Conservation (phyloP, 2,888 invertebrate genomes). For the Thecophora atra region DNA sequence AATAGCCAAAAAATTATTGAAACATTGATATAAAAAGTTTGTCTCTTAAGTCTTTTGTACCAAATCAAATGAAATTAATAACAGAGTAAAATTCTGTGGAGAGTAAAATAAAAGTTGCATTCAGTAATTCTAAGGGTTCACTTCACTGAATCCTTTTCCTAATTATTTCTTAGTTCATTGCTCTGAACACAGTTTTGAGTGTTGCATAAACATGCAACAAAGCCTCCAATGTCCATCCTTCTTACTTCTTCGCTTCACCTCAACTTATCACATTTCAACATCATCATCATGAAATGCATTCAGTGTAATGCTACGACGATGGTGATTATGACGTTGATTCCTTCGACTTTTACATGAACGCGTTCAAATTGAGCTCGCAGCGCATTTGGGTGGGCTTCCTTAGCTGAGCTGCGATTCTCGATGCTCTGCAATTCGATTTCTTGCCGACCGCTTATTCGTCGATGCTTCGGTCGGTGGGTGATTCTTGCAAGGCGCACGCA, state of each 20-base stretch:
- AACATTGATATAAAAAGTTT: constrained; percentile 6
- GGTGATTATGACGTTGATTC: background rate
- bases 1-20: background rate
- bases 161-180: background rate
- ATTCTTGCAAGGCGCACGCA: constrained; percentile 36
- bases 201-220: background rate
- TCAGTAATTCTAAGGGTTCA: background rate
- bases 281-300: background rate
- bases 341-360: constrained; percentile 24
- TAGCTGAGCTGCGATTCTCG: constrained; percentile 39
- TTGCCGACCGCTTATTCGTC: constrained; percentile 22
- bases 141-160: background rate
- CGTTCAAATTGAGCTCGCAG: constrained; percentile 47
- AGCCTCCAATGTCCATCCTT: background rate
- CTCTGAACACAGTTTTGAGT: background rate
- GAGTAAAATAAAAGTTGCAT: too few species aligned
- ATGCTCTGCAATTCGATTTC: background rate
- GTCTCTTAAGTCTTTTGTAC: constrained; percentile 37
- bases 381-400: constrained; percentile 53
- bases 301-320: background rate
- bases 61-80: too few species aligned
- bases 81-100: too few species aligned
- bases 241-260: too few species aligned
- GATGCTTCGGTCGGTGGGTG: constrained; percentile 5
- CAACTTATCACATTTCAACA: too few species aligned